Conservation (phyloP, 2,797 vertebrate species). For the Diplodus puntazzo region DNA sequence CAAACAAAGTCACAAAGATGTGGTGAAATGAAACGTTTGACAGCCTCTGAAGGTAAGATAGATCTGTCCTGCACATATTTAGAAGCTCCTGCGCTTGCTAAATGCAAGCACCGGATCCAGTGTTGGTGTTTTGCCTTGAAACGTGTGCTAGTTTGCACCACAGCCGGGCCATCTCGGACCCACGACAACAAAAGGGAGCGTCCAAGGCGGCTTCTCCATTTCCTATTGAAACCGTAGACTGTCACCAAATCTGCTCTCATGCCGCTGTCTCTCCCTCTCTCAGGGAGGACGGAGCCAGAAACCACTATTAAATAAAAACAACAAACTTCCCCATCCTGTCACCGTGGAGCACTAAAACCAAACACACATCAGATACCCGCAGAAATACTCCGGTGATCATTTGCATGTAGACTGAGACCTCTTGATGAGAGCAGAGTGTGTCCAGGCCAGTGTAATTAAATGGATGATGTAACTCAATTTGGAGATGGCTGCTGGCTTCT, state of each 20-base stretch:
- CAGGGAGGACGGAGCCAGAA: conserved; percentile 59
- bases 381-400: conserved; percentile 25
- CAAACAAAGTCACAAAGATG: conserved; percentile 3
- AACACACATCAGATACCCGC: conserved; percentile 40
- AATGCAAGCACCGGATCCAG: conserved; percentile 34
- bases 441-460: conserved; percentile 22
- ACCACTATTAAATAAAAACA: conserved; percentile 73
- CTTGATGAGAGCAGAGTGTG: conserved; percentile 39
- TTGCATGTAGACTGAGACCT: conserved; percentile 49
- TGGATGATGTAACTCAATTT: conserved; percentile 41
- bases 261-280: conserved; percentile 56
- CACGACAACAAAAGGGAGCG: conserved; percentile 64
- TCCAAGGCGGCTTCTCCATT: conserved; percentile 73
- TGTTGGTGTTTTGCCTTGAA: conserved; percentile 34
- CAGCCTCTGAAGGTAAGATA: background rate
- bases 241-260: conserved; percentile 73
- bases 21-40: background rate
- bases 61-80: background rate
- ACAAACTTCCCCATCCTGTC: conserved; percentile 72
- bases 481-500: conserved; percentile 14
- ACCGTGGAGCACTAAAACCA: conserved; percentile 39
- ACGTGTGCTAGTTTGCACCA: conserved; percentile 26
- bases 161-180: conserved; percentile 38
- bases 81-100: background rate
- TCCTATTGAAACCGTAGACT: conserved; percentile 79